These are phyloP conservation scores for Callyntrura guangdongensis DNA, from an alignment of 2,888 invertebrate genomes.

Conservation along the genomic window DNA sequence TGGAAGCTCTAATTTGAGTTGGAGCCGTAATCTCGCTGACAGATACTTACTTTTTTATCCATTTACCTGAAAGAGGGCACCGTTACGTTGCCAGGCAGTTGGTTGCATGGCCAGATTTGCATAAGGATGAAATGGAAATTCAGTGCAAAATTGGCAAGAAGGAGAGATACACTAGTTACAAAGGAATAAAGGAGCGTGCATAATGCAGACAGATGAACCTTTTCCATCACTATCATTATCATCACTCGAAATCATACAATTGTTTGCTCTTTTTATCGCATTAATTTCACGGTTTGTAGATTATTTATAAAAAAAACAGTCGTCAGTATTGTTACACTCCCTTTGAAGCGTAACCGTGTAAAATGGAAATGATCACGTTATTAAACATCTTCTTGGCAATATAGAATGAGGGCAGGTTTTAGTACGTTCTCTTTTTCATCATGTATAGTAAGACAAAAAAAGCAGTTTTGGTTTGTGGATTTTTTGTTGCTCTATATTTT, in stretches of 20 bases:
- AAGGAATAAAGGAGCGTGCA: background rate
- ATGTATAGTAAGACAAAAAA: background rate
- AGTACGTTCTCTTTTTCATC: background rate
- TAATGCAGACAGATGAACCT: background rate
- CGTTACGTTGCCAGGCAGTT: too few relatives aligned
- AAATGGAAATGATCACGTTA: slow-evolving; percentile 31
- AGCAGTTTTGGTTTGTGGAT: background rate
- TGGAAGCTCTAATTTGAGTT: too few relatives aligned
- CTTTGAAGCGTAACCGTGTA: slow-evolving; percentile 23
- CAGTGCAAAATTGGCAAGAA: background rate
- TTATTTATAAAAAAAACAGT: background rate
- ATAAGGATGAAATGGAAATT: background rate
- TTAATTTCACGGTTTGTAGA: slow-evolving; percentile 42
- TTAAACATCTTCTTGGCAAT: slow-evolving; percentile 27
- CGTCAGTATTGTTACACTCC: background rate
- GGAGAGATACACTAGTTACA: background rate
- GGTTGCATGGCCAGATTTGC: background rate
- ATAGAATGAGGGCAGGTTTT: slow-evolving; percentile 20
- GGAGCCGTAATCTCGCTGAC: too few relatives aligned
- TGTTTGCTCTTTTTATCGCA: slow-evolving; percentile 20
- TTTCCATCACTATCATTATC: background rate
- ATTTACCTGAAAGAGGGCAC: too few relatives aligned
- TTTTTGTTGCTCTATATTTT: background rate
- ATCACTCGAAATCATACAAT: background rate
- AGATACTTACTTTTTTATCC: too few relatives aligned